phyloP scores from a whole-genome alignment of 1,140 invertebrate species.

The Pectinophora gossypiella region DNA sequence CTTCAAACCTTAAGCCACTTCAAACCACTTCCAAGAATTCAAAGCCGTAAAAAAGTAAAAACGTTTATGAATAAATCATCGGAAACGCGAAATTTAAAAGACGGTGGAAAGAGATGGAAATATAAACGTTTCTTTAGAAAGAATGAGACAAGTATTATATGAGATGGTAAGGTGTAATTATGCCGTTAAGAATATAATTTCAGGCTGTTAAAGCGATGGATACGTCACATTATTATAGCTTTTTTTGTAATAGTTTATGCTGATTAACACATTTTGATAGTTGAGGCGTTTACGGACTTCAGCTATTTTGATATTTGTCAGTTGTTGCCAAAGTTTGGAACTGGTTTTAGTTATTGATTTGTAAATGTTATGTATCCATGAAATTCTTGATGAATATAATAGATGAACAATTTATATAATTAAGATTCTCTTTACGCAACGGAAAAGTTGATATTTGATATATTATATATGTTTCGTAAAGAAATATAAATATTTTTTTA shows the following conservation, averaged over 20 bases:
- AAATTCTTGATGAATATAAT: too few species aligned
- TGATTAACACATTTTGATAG: slow-evolving; percentile 27
- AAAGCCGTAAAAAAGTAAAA: slow-evolving; percentile 16
- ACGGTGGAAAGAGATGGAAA: slow-evolving; percentile 17
- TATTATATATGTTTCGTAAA: too few species aligned
- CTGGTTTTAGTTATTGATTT: too few species aligned
- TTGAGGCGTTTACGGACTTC: too few species aligned
- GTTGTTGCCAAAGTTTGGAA: too few species aligned
- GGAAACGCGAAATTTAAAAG: slow-evolving; percentile 17
- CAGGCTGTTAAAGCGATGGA: slow-evolving; percentile 31
- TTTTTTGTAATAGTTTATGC: slow-evolving; percentile 19
- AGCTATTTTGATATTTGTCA: too few species aligned
- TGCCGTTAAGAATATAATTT: slow-evolving; percentile 48
- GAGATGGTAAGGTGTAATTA: slow-evolving; percentile 36
- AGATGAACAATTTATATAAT: too few species aligned
- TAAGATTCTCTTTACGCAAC: too few species aligned
- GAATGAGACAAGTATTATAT: slow-evolving; percentile 21
- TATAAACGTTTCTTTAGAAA: slow-evolving; percentile 1
- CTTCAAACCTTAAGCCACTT: not conserved
- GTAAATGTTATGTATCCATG: too few species aligned
- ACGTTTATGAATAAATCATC: slow-evolving; percentile 41
- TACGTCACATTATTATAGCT: slow-evolving; percentile 31
- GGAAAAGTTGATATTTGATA: too few species aligned
- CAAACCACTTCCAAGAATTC: slow-evolving; percentile 21
- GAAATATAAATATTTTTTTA: too few species aligned